These are phyloP conservation scores for Cataglyphis altisquamis DNA, from an alignment of 2,888 invertebrate species.

Conservation along the genomic window DNA sequence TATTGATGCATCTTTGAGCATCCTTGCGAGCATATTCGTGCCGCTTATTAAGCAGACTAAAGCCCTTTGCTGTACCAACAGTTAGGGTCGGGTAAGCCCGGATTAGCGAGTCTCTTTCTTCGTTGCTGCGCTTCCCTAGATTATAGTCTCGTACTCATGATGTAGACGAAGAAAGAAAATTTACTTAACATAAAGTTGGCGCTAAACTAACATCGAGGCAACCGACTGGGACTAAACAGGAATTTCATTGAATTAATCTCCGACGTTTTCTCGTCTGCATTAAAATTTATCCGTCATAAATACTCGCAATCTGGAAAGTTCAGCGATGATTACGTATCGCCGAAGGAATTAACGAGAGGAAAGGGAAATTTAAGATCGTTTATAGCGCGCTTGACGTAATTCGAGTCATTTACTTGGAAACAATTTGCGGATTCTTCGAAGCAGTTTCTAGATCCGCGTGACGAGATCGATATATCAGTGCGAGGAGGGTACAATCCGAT, in stretches of 20 bases:
- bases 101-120: slow-evolving; percentile 42
- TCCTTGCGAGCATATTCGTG: slow-evolving; percentile 24
- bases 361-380: slow-evolving; percentile 49
- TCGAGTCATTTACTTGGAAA: slow-evolving; percentile 72
- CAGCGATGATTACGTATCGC: slow-evolving; percentile 47
- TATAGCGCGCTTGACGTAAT: slow-evolving; percentile 62
- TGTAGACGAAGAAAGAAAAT: slow-evolving; percentile 52
- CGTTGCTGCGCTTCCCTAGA: slow-evolving; percentile 31
- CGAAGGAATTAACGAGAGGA: slow-evolving; percentile 54
- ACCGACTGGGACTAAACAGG: background rate
- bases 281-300: slow-evolving; percentile 28
- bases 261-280: background rate
- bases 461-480: slow-evolving; percentile 68
- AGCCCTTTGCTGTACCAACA: slow-evolving; percentile 26
- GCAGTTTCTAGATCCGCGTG: slow-evolving; percentile 56
- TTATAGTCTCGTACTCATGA: slow-evolving; percentile 21
- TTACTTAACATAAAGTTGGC: slow-evolving; percentile 47
- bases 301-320: slow-evolving; percentile 16
- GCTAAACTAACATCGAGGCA: slow-evolving; percentile 46
- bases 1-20: slow-evolving; percentile 22
- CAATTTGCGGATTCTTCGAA: slow-evolving; percentile 61
- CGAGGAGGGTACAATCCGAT: slow-evolving; percentile 50
- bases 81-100: slow-evolving; percentile 40
- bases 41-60: slow-evolving; percentile 30
- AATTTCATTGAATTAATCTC: slow-evolving; percentile 53